phyloP scores from a whole-genome alignment of 2,888 invertebrate genomes.

The Myathropa florea region DNA sequence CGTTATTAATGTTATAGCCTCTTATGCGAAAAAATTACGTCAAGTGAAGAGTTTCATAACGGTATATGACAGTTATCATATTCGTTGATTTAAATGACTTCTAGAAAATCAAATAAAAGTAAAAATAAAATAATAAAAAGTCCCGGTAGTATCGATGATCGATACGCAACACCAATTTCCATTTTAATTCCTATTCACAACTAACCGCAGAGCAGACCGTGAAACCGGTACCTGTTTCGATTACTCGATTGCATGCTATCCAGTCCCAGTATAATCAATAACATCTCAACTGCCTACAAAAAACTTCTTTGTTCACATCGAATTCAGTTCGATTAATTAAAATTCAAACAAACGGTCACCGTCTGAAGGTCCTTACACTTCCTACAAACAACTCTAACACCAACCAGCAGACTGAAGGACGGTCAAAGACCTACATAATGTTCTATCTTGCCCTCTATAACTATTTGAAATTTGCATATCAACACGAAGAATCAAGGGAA shows the following conservation, averaged over 20 bases:
- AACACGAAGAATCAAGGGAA: slow-evolving; percentile 26
- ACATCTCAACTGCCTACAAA: not conserved
- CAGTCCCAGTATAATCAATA: not conserved
- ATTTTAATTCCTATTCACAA: slow-evolving; percentile 45
- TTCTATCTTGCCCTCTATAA: not conserved
- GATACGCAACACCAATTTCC: slow-evolving; percentile 51
- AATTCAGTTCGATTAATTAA: slow-evolving; percentile 28
- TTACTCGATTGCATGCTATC: slow-evolving; percentile 27
- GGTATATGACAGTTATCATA: no score
- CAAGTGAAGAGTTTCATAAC: no score
- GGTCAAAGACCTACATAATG: slow-evolving; percentile 53
- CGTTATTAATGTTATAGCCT: no score
- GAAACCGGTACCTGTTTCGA: slow-evolving; percentile 36
- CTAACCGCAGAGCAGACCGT: slow-evolving; percentile 56
- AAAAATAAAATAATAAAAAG: not conserved
- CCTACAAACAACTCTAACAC: slow-evolving; percentile 5
- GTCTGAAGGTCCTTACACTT: slow-evolving; percentile 59
- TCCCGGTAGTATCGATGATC: slow-evolving; percentile 36
- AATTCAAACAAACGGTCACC: slow-evolving; percentile 42
- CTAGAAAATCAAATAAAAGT: not conserved
- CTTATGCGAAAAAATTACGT: no score
- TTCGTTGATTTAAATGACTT: not conserved
- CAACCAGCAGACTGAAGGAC: slow-evolving; percentile 26
- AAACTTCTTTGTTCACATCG: slow-evolving; percentile 19
- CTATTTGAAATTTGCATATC: slow-evolving; percentile 25